Conservation (phyloP, 2,888 invertebrate species). For the Heterodera filipjevi region DNA sequence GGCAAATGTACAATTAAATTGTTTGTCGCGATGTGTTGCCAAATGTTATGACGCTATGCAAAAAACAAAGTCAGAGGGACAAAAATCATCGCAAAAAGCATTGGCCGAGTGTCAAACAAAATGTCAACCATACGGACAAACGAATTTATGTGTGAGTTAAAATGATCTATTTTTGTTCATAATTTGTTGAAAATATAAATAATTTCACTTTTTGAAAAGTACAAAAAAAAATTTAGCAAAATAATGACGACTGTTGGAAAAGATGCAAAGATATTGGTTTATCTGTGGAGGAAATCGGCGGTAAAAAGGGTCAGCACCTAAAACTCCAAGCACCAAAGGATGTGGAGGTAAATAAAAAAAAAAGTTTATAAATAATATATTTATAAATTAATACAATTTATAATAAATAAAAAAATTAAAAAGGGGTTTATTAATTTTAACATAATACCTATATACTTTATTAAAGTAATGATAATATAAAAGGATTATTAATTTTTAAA, state of each 20-base stretch:
- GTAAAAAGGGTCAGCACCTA: slow-evolving; percentile 1
- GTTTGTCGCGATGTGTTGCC: background rate
- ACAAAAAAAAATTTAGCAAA: slow-evolving; percentile 7
- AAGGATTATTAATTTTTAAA: too few species aligned
- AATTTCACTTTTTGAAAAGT: background rate
- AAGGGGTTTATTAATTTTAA: too few species aligned
- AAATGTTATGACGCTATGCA: background rate
- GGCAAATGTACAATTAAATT: background rate
- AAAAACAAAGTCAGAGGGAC: background rate
- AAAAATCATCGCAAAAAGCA: background rate
- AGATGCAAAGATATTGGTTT: slow-evolving; percentile 33
- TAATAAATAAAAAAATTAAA: too few species aligned
- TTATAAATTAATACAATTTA: background rate
- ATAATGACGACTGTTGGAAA: slow-evolving; percentile 29
- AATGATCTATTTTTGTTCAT: too few species aligned
- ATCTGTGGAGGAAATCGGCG: background rate
- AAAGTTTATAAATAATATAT: background rate
- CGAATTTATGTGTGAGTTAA: slow-evolving; percentile 10
- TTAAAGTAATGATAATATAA: too few species aligned
- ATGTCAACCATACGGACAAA: slow-evolving; percentile 14
- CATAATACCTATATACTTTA: too few species aligned
- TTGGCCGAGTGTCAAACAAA: slow-evolving; percentile 18
- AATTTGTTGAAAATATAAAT: too few species aligned
- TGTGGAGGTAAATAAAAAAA: background rate
- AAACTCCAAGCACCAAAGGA: background rate